Percentiles rank a stretch among this genome's conserved stretches.
Evolutionary conservation across 2,113 vertebrate species (phyloP).

Genomic region (Phyllostomus hastatus): DNA sequence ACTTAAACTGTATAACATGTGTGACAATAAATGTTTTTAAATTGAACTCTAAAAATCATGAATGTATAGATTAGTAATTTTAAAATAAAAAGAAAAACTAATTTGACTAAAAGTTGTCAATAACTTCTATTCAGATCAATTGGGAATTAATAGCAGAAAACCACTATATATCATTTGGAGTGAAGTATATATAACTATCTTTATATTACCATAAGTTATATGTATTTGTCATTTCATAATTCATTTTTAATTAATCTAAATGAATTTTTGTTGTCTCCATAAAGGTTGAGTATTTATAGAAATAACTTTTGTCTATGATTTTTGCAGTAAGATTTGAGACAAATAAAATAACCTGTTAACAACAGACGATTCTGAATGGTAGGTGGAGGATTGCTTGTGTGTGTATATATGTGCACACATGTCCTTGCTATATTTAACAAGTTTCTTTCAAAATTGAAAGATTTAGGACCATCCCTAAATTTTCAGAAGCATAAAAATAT

Average conservation of each 20-base stretch:
- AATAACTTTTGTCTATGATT: background rate
- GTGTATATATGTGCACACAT: background rate
- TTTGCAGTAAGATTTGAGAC: background rate
- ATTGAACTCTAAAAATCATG: background rate
- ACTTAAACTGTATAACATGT: background rate
- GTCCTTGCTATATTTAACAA: background rate
- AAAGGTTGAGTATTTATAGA: background rate
- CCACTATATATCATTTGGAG: background rate
- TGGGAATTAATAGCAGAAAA: background rate
- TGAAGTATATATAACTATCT: background rate
- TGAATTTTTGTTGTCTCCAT: background rate
- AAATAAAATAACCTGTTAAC: constrained; percentile 24
- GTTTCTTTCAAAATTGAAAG: constrained; percentile 14
- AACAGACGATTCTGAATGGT: background rate
- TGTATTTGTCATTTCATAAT: background rate
- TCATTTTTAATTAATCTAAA: background rate
- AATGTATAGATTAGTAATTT: background rate
- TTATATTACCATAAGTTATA: background rate
- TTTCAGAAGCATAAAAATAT: background rate
- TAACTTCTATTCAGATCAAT: background rate
- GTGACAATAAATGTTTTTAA: background rate
- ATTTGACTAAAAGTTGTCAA: background rate
- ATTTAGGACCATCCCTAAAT: background rate
- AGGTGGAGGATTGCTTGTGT: background rate
- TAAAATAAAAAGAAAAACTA: constrained; percentile 11